phyloP scores from a whole-genome alignment of 2,113 vertebrate genomes.

The Brachypteracias leptosomus region DNA sequence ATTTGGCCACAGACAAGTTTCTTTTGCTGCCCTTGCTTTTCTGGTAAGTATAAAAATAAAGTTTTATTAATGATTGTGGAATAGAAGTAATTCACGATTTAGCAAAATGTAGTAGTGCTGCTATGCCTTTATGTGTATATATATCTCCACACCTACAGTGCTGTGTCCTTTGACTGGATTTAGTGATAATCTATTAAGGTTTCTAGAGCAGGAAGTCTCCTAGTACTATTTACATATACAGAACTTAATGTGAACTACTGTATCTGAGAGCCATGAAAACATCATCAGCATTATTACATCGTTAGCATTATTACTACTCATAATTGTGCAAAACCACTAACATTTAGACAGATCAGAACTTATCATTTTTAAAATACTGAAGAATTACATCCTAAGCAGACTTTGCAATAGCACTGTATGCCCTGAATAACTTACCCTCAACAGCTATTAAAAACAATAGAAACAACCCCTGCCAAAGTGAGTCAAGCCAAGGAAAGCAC shows the following conservation, averaged over 20 bases:
- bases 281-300: neutral
- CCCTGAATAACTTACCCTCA: neutral
- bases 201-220: neutral
- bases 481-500: neutral
- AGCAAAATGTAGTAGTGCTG: neutral
- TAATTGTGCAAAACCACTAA: neutral
- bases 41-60: conserved; percentile 72
- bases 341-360: neutral
- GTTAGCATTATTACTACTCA: neutral
- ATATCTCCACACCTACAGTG: neutral
- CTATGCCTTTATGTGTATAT: neutral
- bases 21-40: conserved; percentile 73
- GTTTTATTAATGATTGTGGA: neutral
- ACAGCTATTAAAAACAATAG: neutral
- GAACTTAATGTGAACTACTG: neutral
- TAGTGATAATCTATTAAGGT: neutral
- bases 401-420: neutral
- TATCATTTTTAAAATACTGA: neutral
- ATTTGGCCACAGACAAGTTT: conserved; percentile 77
- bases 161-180: neutral
- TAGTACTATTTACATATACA: neutral
- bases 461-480: neutral
- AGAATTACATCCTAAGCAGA: neutral
- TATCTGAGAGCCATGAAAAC: neutral
- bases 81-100: neutral